A percentile compares a stretch with the other conserved stretches of the same genome.
These are phyloP conservation scores for Drosophila kambysellisi DNA, from an alignment of 2,888 invertebrate genomes.

Conservation along the genomic window DNA sequence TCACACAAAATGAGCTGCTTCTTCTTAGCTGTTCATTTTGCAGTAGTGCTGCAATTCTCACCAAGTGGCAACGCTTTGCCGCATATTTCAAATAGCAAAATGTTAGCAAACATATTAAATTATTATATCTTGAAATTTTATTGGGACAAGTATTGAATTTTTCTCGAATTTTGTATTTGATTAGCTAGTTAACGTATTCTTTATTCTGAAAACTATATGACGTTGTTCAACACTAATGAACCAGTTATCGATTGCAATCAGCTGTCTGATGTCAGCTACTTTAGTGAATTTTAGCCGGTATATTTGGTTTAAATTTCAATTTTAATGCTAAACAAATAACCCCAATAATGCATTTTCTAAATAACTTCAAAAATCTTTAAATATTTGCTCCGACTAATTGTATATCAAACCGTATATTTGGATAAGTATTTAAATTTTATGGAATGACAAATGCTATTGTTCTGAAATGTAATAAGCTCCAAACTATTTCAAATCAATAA, in stretches of 20 bases:
- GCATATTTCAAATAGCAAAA: background rate
- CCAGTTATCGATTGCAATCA: conserved; percentile 41
- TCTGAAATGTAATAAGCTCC: background rate
- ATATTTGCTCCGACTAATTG: background rate
- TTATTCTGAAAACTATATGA: background rate
- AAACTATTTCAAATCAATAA: background rate
- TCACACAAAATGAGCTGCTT: conserved; percentile 29
- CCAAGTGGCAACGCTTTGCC: conserved; percentile 27
- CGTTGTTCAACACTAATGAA: conserved; percentile 12
- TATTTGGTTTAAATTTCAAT: background rate
- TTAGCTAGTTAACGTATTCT: background rate
- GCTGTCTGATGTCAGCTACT: conserved; percentile 10
- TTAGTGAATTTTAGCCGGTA: conserved; percentile 15
- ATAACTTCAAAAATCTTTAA: background rate
- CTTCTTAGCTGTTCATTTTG: conserved; percentile 19
- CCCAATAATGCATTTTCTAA: background rate
- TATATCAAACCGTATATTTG: background rate
- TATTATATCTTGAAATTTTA: background rate
- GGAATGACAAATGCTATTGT: background rate
- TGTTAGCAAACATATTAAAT: background rate
- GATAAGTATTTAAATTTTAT: background rate
- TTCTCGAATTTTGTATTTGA: background rate
- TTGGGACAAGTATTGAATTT: background rate
- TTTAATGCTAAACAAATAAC: background rate
- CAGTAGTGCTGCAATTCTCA: background rate